Evolutionary conservation across 2,888 invertebrate species (phyloP).

Genomic region (Myopa testacea): DNA sequence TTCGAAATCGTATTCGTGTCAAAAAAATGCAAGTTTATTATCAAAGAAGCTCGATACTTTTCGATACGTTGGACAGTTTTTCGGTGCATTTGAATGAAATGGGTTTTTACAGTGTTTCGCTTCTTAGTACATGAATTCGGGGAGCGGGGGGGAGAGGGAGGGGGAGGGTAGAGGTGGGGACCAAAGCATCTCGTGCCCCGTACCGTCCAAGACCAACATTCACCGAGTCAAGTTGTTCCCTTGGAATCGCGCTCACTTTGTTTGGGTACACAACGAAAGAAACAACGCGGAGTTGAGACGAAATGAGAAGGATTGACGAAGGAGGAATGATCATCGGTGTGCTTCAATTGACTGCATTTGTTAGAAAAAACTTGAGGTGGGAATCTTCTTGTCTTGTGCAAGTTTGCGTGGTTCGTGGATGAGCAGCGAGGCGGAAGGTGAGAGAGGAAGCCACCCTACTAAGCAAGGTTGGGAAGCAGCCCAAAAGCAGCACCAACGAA

Average conservation of each 20-base stretch:
- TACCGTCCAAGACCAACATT: too few species aligned
- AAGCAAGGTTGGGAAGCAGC: not conserved
- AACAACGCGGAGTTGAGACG: too few species aligned
- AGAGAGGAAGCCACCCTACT: not conserved
- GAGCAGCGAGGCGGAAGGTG: not conserved
- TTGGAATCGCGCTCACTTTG: too few species aligned
- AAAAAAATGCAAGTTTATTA: not conserved
- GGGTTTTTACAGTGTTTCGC: too few species aligned
- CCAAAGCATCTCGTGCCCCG: too few species aligned
- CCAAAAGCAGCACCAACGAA: not conserved
- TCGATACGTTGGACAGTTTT: slow-evolving; percentile 27
- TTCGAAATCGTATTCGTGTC: not conserved
- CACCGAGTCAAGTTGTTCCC: too few species aligned
- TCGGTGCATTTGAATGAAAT: not conserved
- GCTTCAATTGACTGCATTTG: not conserved
- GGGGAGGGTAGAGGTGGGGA: too few species aligned
- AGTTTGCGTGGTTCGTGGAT: not conserved
- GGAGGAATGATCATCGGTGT: not conserved
- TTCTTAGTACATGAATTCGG: too few species aligned
- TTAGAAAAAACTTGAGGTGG: slow-evolving; percentile 8
- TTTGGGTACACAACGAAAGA: too few species aligned
- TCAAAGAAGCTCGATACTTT: slow-evolving; percentile 24
- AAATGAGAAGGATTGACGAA: too few species aligned
- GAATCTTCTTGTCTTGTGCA: not conserved
- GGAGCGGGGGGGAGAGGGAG: too few species aligned